Base-by-base conservation (phyloP, 2,113 vertebrate species). In the Podilymbus podiceps region DNA sequence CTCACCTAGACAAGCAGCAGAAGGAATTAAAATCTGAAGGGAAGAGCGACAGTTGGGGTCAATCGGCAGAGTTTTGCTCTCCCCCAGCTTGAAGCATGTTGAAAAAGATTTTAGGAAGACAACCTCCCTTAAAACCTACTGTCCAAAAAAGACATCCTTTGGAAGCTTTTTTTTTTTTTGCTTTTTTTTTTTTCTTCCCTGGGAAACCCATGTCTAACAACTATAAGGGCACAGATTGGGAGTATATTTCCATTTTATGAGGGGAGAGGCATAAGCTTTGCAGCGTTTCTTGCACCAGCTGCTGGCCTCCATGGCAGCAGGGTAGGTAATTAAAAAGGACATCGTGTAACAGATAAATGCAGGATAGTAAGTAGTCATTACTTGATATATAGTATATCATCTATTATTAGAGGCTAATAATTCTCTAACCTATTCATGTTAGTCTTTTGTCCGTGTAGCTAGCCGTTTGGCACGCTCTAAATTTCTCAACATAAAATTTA, bases 331-430 rank as follows among this genome's bases (percentile, higher is more conserved):
- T 96, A 95, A 91, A 95, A 94, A 94, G 95, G 96, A 96, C 95
- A 79, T 88, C 5, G 0, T 92, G 95, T 83, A 96, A 93, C 93
- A 93, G 94, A 93, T 96, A 97, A 94, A 96, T 66, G 93, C 77
- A 95, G 87, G 90, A 96, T 76, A 95, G 67, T 85, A 93, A 93
- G 89, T 71, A 93, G 67, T 92, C 95, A 92, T 95, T 94, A 93
- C 50, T 91, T 94, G 93, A 96, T 93, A 95, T 96, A 95, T 69
- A 92, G 53, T 66, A 89, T 90, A 93, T 95, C 62, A 82, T 93
- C 96, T 96, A 96, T 92, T 95, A 96, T 97, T 93, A 94, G 93
- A 69, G 85, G 89, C 94, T 92, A 97, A 96, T 97, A 97, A 95
- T 92, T 96, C 94, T 92, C 86, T 91, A 96, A 96, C 90, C 92